phyloP scores from a whole-genome alignment of 2,888 invertebrate species.

The Parelbella ahira region DNA sequence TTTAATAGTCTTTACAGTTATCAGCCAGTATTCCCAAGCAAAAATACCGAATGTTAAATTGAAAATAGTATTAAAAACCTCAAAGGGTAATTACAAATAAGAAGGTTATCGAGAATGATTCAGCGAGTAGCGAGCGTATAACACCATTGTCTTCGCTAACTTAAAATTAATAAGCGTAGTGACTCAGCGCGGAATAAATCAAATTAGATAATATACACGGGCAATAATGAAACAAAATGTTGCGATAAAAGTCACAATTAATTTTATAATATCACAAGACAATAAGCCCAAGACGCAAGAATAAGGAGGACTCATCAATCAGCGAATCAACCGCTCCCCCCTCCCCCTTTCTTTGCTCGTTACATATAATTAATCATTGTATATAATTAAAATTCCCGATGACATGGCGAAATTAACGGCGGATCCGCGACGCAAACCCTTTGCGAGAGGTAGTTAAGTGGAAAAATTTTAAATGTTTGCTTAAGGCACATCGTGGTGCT shows the following conservation, averaged over 20 bases:
- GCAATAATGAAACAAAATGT: conserved; percentile 68
- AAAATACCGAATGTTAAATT: conserved; percentile 6
- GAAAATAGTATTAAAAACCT: conserved; percentile 10
- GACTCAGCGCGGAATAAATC: conserved; percentile 68
- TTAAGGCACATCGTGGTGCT: conserved; percentile 4
- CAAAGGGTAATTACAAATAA: conserved; percentile 17
- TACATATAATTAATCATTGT: conserved; percentile 76
- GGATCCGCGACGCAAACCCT: conserved; percentile 39
- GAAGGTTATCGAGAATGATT: conserved; percentile 46
- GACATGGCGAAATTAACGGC: conserved; percentile 65
- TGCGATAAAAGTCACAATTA: conserved; percentile 73
- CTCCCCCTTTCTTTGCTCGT: conserved; percentile 53
- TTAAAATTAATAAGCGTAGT: conserved; percentile 71
- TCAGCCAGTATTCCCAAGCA: too few species aligned
- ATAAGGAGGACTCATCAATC: conserved; percentile 71
- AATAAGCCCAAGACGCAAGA: conserved; percentile 58
- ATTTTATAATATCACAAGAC: conserved; percentile 46
- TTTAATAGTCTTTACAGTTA: too few species aligned
- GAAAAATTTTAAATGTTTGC: conserved; percentile 18
- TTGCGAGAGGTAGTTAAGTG: conserved; percentile 25
- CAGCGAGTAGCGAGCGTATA: conserved; percentile 44
- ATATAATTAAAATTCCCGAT: conserved; percentile 77
- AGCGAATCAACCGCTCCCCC: conserved; percentile 51
- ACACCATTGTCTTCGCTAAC: conserved; percentile 55
- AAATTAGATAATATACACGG: conserved; percentile 61